Evolutionary conservation across 2,888 invertebrate genomes (phyloP), one percentile per base, ranked within the genome.

Genomic region (Caenorhabditis sinica): DNA sequence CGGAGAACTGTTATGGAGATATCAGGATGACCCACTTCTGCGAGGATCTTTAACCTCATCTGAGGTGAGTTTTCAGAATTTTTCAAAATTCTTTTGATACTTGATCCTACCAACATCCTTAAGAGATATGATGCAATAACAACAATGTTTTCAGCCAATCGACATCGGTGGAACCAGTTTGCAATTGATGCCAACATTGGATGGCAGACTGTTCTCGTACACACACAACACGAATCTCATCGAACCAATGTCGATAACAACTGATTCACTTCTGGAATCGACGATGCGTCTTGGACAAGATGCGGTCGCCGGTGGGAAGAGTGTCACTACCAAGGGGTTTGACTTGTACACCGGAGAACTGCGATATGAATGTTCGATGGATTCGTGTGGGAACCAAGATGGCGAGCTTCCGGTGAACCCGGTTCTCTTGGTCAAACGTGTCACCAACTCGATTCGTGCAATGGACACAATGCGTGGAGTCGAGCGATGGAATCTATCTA

Each of bases 371-470:
- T 91, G 90, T 73, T 73, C 86, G 11, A 43, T 83, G 15, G 84
- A 84, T 4, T 82, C 86, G 3, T 90, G 90, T 66, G 86, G 86
- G 8, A 74, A 73, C 15, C 69, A 69, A n/a, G 71, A 76, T 20
- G 65, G 66, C 0, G 68, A 65, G 61, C 94, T 95, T 17, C 77
- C 85, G 4, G 53, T 69, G n/a, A 68, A 76, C 23, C 83, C 89
- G 89, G 94, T 97, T 33, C 93, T 98, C 49, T 95, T 98, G 20
- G 93, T 98, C 72, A 95, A 96, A 87, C 94, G 97, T 43, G 95
- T 95, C 89, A 96, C 96, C 3, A 96, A 96, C 93, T 97, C 96
- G 9, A 96, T 98, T 17, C 94, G 97, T 71, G 97, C 97, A 4
- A 95, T 97, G 4, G 97, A 97, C 92, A 96, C 97, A 0, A 94